Conservation (phyloP, 2,888 invertebrate species). For the Drosophila aldrichi region DNA sequence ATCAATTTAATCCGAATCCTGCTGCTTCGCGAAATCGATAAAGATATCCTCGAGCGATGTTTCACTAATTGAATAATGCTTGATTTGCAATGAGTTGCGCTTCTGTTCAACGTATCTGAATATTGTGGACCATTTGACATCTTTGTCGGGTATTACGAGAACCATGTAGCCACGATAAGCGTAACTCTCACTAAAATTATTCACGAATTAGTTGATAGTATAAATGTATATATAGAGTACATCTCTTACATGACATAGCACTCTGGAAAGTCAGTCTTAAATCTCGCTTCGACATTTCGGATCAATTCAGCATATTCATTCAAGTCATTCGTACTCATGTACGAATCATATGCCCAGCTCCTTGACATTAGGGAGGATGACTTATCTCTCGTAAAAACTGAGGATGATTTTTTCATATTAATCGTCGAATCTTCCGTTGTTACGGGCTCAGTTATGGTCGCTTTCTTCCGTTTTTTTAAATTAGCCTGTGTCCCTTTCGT, state of each 20-base stretch:
- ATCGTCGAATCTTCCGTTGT: background rate
- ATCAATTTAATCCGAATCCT: conserved; percentile 44
- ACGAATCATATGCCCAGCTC: background rate
- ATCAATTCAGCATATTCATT: background rate
- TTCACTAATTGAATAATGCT: conserved; percentile 91
- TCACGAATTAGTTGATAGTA: background rate
- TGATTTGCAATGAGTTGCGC: conserved; percentile 87
- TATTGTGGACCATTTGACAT: conserved; percentile 88
- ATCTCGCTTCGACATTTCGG: conserved; percentile 17
- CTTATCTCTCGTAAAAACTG: background rate
- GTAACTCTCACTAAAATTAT: conserved; percentile 86
- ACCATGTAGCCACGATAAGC: conserved; percentile 88
- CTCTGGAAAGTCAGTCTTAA: conserved; percentile 37
- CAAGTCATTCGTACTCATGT: background rate
- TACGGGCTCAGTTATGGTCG: background rate
- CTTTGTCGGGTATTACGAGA: conserved; percentile 87
- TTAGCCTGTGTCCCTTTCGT: conserved; percentile 10
- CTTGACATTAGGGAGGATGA: background rate
- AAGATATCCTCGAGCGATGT: conserved; percentile 92
- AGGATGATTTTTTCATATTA: background rate
- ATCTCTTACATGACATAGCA: conserved; percentile 40
- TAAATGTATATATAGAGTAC: background rate
- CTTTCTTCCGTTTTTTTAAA: background rate
- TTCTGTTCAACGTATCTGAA: conserved; percentile 89
- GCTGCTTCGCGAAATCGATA: conserved; percentile 87